Percentiles rank a stretch among this genome's conserved stretches.
Conservation (phyloP, 2,113 vertebrate species). For the Chitala chitala region DNA sequence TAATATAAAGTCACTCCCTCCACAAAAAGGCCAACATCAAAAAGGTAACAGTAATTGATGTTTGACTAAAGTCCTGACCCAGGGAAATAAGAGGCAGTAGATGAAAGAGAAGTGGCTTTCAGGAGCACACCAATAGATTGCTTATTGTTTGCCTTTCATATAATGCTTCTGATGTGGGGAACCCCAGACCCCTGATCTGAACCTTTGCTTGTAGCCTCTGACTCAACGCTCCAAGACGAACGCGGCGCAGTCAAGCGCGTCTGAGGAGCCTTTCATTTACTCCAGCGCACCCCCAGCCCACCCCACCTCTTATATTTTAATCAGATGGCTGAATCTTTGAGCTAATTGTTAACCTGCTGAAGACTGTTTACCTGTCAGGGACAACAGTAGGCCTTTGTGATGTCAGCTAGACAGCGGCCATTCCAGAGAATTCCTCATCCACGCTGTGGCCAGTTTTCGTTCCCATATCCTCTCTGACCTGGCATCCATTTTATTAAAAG, state of each 20-base stretch:
- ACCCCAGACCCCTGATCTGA: slow-evolving; percentile 23
- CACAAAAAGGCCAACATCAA: slow-evolving; percentile 55
- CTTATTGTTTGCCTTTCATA: slow-evolving; percentile 70
- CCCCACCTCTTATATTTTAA: not conserved
- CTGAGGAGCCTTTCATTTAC: slow-evolving; percentile 12
- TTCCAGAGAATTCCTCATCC: not conserved
- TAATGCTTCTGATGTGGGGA: slow-evolving; percentile 61
- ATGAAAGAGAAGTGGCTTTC: slow-evolving; percentile 70
- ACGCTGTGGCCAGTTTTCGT: slow-evolving; percentile 19
- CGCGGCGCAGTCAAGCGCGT: not conserved
- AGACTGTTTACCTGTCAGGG: not conserved
- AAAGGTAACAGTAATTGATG: slow-evolving; percentile 74
- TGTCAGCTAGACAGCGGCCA: not conserved
- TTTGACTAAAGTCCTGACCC: slow-evolving; percentile 74
- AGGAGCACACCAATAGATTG: slow-evolving; percentile 69
- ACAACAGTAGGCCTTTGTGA: slow-evolving; percentile 27
- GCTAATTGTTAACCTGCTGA: slow-evolving; percentile 30
- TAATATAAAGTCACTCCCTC: slow-evolving; percentile 54
- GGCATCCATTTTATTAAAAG: slow-evolving; percentile 38
- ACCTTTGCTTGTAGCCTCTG: not conserved
- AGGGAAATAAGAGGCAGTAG: slow-evolving; percentile 71
- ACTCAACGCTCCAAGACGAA: not conserved
- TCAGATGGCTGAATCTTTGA: slow-evolving; percentile 21
- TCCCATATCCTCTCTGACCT: slow-evolving; percentile 29
- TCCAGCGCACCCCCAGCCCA: slow-evolving; percentile 11